These are phyloP conservation scores for Aphodius granarius DNA, from an alignment of 2,888 invertebrate species.

Conservation along the genomic window DNA sequence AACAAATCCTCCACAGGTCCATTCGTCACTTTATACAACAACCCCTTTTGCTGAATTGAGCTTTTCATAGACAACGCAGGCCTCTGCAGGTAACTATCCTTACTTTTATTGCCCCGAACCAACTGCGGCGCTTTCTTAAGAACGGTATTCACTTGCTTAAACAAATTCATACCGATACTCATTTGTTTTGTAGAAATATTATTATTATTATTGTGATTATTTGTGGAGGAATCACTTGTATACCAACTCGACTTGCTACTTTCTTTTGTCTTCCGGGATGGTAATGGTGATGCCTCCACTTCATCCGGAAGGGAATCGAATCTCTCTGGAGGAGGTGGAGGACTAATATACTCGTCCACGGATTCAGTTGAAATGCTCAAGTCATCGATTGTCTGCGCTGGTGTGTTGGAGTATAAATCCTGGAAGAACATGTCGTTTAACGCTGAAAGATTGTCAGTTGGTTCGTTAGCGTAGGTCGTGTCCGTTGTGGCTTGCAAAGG, in stretches of 20 bases:
- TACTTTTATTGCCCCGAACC: conserved; percentile 46
- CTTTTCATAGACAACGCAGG: conserved; percentile 57
- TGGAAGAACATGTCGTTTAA: conserved; percentile 66
- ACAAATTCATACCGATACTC: conserved; percentile 28
- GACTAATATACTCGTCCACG: conserved; percentile 50
- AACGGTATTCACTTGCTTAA: conserved; percentile 49
- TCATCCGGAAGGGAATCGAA: conserved; percentile 63
- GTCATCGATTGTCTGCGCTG: conserved; percentile 49
- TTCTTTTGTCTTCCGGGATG: conserved; percentile 23
- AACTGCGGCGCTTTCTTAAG: conserved; percentile 59
- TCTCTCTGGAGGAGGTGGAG: conserved; percentile 55
- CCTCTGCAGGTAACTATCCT: conserved; percentile 53
- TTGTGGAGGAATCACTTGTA: conserved; percentile 23
- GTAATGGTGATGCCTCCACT: conserved; percentile 36
- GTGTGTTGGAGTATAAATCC: conserved; percentile 66
- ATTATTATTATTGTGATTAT: conserved; percentile 17
- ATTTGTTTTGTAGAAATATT: background rate
- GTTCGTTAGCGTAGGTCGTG: conserved; percentile 43
- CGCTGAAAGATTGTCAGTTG: conserved; percentile 60
- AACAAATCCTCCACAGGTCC: conserved; percentile 72
- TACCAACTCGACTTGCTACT: conserved; percentile 46
- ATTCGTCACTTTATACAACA: conserved; percentile 61
- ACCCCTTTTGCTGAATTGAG: conserved; percentile 62
- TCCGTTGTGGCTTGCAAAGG: conserved; percentile 53
- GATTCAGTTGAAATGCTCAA: conserved; percentile 56